Evolutionary conservation across 92 coral and sea anemone species (phyloP).

Genomic region (Phenganax stokvisi): DNA sequence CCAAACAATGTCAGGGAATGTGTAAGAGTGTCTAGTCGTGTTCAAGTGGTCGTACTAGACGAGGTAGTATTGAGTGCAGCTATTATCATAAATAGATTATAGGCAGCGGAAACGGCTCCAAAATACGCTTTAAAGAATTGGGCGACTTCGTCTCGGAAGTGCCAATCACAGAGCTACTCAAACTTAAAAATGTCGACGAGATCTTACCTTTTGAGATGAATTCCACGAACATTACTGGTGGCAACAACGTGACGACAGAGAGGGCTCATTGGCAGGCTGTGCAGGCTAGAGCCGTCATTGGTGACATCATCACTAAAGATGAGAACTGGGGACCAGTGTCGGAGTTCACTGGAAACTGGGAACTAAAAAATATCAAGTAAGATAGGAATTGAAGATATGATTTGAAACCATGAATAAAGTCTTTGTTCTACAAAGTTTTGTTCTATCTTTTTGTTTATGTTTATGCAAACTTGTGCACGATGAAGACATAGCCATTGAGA

Average conservation of each 20-base stretch:
- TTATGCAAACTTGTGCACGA: too few relatives aligned
- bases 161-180: slow-evolving; percentile 54
- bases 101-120: slow-evolving; percentile 43
- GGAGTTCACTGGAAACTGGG: slow-evolving; percentile 54
- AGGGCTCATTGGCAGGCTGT: slow-evolving; percentile 61
- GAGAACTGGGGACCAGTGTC: slow-evolving; percentile 64
- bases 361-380: slow-evolving; percentile 54
- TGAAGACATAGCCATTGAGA: too few relatives aligned
- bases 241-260: slow-evolving; percentile 10
- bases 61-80: background rate
- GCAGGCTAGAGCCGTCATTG: slow-evolving; percentile 62
- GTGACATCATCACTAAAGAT: slow-evolving; percentile 34
- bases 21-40: too few relatives aligned
- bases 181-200: slow-evolving; percentile 51
- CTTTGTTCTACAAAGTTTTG: too few relatives aligned
- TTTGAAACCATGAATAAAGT: too few relatives aligned
- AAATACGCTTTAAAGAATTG: slow-evolving; percentile 49
- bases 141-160: slow-evolving; percentile 57
- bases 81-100: slow-evolving; percentile 33
- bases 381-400: background rate
- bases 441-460: too few relatives aligned
- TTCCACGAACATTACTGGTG: slow-evolving; percentile 42
- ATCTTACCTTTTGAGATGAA: slow-evolving; percentile 45
- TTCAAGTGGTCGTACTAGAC: background rate
- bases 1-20: background rate